Evolutionary conservation across 2,888 invertebrate species (phyloP).

Genomic region (Amiota minor): DNA sequence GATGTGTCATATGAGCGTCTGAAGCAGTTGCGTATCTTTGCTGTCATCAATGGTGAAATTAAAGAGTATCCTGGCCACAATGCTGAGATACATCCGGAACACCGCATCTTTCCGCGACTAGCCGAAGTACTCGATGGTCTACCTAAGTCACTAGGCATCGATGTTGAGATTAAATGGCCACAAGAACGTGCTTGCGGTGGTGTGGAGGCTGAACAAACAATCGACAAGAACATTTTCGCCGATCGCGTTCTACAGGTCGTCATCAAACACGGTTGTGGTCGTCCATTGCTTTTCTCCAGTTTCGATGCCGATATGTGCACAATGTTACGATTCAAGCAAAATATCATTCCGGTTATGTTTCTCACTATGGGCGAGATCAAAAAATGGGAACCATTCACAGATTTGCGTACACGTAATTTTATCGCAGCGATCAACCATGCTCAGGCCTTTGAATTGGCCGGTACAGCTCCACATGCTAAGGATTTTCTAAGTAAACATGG

Average conservation of each 20-base stretch:
- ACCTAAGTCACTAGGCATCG: slow-evolving; percentile 92
- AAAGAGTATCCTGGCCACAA: slow-evolving; percentile 81
- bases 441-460: slow-evolving; percentile 85
- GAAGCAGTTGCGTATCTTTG: slow-evolving; percentile 90
- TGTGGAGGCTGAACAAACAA: slow-evolving; percentile 85
- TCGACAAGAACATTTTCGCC: slow-evolving; percentile 93
- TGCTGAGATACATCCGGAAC: slow-evolving; percentile 84
- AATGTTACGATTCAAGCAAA: slow-evolving; percentile 95
- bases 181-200: slow-evolving; percentile 89
- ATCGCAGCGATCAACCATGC: slow-evolving; percentile 88
- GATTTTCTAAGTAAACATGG: slow-evolving; percentile 84
- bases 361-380: slow-evolving; percentile 75
- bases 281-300: slow-evolving; percentile 93
- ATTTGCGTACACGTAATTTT: slow-evolving; percentile 86
- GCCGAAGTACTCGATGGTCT: slow-evolving; percentile 86
- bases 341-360: slow-evolving; percentile 96
- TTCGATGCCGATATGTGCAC: slow-evolving; percentile 97
- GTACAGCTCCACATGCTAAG: slow-evolving; percentile 93
- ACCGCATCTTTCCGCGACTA: slow-evolving; percentile 95
- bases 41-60: slow-evolving; percentile 81
- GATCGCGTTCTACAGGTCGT: slow-evolving; percentile 89
- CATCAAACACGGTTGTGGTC: slow-evolving; percentile 83
- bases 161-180: slow-evolving; percentile 98
- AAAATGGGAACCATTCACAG: slow-evolving; percentile 81
- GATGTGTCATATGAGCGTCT: slow-evolving; percentile 93